Conservation (phyloP, 1,140 invertebrate species). For the Pseudobourletiella spinata region DNA sequence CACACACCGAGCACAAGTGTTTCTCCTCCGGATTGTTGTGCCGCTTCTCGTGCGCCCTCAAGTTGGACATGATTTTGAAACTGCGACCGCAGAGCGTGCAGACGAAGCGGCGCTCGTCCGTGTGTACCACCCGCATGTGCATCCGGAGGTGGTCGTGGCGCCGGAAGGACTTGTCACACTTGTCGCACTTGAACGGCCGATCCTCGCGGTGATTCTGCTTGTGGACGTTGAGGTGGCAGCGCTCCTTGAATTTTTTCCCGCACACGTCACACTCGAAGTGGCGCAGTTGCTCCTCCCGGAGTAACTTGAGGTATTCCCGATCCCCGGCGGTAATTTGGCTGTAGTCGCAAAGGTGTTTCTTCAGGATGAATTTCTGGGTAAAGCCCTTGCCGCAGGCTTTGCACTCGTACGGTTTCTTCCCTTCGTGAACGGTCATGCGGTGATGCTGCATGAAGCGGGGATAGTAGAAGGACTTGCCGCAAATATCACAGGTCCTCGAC, state of each 20-base stretch:
- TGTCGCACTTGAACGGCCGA: not conserved
- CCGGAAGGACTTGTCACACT: not conserved
- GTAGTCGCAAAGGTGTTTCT: constrained; percentile 3
- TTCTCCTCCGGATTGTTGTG: not conserved
- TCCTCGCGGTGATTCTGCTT: not conserved
- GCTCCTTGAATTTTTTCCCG: constrained; percentile 1
- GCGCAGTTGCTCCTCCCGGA: not conserved
- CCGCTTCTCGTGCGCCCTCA: not conserved
- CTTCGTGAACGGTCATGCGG: not conserved
- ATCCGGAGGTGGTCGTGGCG: not conserved
- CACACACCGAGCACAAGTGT: not conserved
- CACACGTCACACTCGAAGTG: not conserved
- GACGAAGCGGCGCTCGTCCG: not conserved
- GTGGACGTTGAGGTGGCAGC: not conserved
- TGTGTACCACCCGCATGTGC: not conserved
- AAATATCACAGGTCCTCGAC: not conserved
- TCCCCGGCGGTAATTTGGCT: not conserved
- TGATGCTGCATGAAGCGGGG: not conserved
- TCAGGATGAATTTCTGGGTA: constrained; percentile 3
- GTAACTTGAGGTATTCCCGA: not conserved
- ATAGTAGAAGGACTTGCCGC: not conserved
- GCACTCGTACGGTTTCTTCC: not conserved
- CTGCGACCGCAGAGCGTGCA: not conserved
- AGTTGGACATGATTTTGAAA: not conserved
- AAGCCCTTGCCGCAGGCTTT: not conserved